Base-by-base conservation (phyloP, 2,113 vertebrate genomes). In the Phaetusa simplex region DNA sequence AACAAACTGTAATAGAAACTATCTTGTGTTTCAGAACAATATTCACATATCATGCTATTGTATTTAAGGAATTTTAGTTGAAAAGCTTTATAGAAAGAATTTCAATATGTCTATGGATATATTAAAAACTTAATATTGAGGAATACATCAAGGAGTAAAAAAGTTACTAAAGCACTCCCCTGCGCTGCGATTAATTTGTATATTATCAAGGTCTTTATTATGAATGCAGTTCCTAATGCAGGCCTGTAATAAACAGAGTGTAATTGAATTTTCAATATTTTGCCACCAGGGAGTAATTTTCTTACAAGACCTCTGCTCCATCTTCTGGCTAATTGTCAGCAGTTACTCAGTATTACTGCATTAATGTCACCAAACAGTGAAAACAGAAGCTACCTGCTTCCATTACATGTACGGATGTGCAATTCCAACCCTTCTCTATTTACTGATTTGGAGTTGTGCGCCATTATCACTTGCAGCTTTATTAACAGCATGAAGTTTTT, bases 241-340 rank as follows among this genome's bases (percentile, higher is more conserved):
- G 96, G 96, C 95, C 95, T 97, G 96, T 97, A 98, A 98, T 98
- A 98, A 98, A 98, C 98, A 97, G 96, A 97, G 96, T 97, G 97
- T 98, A 98, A 98, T 98, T 98, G 98, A 98, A 98, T 98, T 98
- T 98, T 98, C 98, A 98, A 97, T 98, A 97, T 98, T 98, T 98
- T 97, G 97, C 97, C 98, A 98, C 97, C 52, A 87, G 98, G 98
- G 98, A 98, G 91, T 97, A 95, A 97, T 98, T 98, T 98, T 97
- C 95, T 95, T 96, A 53, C 87, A 98, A 98, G 98, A 98, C 98
- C 98, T 98, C 98, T 98, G 98, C 97, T 98, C 97, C 91, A 94
- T 98, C 98, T 98, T 98, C 97, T 97, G 95, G 97, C 97, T 98
- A 98, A 98, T 98, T 98, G 98, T 98, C 97, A 97, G 95, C 93